phyloP scores from a whole-genome alignment of 2,797 vertebrate genomes.

The Bucorvus abyssinicus region DNA sequence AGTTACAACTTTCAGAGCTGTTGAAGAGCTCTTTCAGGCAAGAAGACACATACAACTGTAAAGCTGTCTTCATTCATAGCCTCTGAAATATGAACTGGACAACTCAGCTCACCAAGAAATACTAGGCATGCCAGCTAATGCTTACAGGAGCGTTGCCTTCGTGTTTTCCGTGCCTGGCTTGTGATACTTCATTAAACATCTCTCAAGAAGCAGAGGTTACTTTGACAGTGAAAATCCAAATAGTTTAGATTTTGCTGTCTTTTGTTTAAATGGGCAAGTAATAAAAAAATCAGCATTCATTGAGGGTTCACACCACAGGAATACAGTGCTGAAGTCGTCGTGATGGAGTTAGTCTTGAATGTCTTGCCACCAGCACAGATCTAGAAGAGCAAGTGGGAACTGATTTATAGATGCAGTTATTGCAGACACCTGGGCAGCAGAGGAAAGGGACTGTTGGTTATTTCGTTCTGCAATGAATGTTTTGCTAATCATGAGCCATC shows the following conservation, averaged over 20 bases:
- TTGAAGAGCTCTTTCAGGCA: conserved; percentile 73
- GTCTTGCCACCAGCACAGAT: background rate
- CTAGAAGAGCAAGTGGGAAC: conserved; percentile 29
- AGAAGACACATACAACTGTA: conserved; percentile 65
- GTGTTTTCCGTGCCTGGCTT: conserved; percentile 47
- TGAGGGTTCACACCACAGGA: conserved; percentile 30
- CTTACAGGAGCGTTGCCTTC: conserved; percentile 44
- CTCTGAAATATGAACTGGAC: conserved; percentile 76
- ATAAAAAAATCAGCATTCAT: conserved; percentile 49
- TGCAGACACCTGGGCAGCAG: conserved; percentile 62
- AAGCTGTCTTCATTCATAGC: conserved; percentile 70
- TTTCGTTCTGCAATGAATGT: conserved; percentile 54
- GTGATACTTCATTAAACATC: conserved; percentile 48
- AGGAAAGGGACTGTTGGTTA: conserved; percentile 65
- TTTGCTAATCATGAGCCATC: conserved; percentile 50
- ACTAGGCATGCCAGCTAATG: conserved; percentile 54
- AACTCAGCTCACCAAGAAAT: conserved; percentile 70
- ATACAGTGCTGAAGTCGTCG: background rate
- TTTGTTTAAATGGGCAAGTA: conserved; percentile 1
- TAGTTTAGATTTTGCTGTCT: conserved; percentile 6
- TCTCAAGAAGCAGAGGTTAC: conserved; percentile 31
- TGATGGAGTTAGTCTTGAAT: background rate
- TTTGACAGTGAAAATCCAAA: conserved; percentile 48
- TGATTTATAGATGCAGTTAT: conserved; percentile 66
- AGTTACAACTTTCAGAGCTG: conserved; percentile 38